phyloP scores from a whole-genome alignment of 1,140 invertebrate species.

The Rhysida immarginata region DNA sequence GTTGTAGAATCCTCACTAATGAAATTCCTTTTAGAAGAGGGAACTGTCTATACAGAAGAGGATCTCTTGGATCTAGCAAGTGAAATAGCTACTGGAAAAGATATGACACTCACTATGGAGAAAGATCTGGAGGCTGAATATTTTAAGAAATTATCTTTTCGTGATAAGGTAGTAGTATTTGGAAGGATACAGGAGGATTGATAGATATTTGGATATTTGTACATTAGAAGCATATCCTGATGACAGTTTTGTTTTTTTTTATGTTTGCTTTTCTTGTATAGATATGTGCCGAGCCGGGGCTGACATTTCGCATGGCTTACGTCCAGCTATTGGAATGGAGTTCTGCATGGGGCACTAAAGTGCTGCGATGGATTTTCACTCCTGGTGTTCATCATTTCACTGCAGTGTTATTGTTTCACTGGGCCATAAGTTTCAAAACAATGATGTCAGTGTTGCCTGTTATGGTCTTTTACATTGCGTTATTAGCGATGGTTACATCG shows the following conservation, averaged over 20 bases:
- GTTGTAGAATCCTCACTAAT: too few relatives aligned
- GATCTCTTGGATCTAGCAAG: neutral
- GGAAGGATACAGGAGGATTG: too few relatives aligned
- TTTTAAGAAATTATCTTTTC: neutral
- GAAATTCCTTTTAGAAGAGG: too few relatives aligned
- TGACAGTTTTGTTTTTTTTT: too few relatives aligned
- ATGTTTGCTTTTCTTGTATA: too few relatives aligned
- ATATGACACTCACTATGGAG: neutral
- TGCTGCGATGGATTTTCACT: neutral
- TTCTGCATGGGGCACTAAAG: neutral
- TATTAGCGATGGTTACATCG: neutral
- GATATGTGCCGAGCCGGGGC: too few relatives aligned
- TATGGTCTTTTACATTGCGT: neutral
- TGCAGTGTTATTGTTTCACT: neutral
- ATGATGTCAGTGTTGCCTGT: neutral
- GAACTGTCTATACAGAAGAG: neutral
- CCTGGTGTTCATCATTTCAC: neutral
- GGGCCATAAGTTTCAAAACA: neutral
- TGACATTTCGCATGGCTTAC: neutral
- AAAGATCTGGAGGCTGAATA: neutral
- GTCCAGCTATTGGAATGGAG: neutral
- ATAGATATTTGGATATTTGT: too few relatives aligned
- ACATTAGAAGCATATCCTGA: too few relatives aligned
- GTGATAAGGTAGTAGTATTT: neutral
- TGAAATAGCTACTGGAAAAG: neutral